Evolutionary conservation across 2,888 invertebrate species (phyloP), one percentile per base, ranked within the genome.

Genomic region (Hirtodrosophila duncani): DNA sequence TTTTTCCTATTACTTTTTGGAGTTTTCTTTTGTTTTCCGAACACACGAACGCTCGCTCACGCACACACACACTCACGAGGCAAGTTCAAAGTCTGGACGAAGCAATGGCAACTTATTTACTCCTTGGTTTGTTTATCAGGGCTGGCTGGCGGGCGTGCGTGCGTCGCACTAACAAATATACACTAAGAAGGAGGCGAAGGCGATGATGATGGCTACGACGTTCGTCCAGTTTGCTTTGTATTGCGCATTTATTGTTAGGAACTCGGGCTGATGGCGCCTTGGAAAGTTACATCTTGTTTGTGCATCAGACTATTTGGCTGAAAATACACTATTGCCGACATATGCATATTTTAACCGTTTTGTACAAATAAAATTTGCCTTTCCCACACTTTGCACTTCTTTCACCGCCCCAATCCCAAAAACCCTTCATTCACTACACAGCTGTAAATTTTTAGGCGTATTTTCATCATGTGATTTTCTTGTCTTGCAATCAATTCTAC

Each of bases 401-500:
- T 63, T 41, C 27, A 46, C 42, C 36, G 18, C 10, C 63, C 67
- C 64, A 63, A 58, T 58, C 63, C 64, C n/a, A n/a, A n/a, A 67
- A 53, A 49, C 56, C 45, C 68, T 60, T 38, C 61, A 67, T 44
- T 44, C 39, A 61, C 30, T 21, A 41, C 39, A 37, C 44, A 20
- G 36, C 60, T 31, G 41, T 44, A 48, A 50, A 14, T 59, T 64
- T 78, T 65, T 55, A 53, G 56, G 44, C 63, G 55, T 49, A 61
- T 64, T 71, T 77, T 81, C 70, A 78, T 80, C 83, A 80, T 80
- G 80, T 75, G 75, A 68, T 67, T 66, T 64, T 44, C 7, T 30
- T 56, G 10, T 21, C 33, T 46, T 39, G 3, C 10, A 11, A 8
- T 4, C 13, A 29, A 41, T 50, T 53, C 5, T 44, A 45, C 43